Evolutionary conservation across 1,140 invertebrate species (phyloP).

Genomic region (Platyura marginata): DNA sequence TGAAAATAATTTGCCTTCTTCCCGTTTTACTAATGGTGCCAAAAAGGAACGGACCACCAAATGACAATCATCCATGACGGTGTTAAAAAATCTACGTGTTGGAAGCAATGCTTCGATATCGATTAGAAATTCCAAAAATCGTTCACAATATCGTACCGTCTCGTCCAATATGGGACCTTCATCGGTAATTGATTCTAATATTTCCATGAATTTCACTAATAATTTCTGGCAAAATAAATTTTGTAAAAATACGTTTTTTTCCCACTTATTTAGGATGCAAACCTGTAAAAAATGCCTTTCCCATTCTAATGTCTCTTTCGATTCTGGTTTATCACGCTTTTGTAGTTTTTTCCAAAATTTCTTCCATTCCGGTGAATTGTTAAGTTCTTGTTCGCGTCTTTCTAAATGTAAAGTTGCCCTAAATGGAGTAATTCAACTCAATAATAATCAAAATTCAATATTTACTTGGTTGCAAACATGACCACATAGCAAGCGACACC

Average conservation of each 20-base stretch:
- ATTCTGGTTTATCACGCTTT: conserved; percentile 60
- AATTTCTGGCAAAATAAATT: conserved; percentile 33
- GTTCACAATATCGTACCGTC: conserved; percentile 69
- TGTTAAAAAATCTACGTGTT: conserved; percentile 92
- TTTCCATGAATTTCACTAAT: conserved; percentile 77
- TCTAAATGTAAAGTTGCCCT: conserved; percentile 23
- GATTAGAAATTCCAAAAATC: conserved; percentile 90
- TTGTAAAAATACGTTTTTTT: not conserved
- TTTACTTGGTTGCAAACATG: conserved; percentile 65
- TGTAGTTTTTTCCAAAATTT: conserved; percentile 85
- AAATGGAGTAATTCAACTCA: no score
- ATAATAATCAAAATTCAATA: conserved; percentile 3
- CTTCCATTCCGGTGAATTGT: conserved; percentile 68
- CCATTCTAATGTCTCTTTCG: conserved; percentile 58
- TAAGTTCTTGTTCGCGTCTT: conserved; percentile 70
- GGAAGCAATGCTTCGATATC: conserved; percentile 90
- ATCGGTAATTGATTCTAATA: conserved; percentile 56
- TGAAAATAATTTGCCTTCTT: conserved; percentile 80
- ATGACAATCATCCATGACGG: conserved; percentile 87
- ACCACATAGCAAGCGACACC: conserved; percentile 89
- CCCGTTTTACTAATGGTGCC: conserved; percentile 48
- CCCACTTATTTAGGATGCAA: not conserved
- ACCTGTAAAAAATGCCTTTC: conserved; percentile 66
- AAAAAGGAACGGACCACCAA: conserved; percentile 79
- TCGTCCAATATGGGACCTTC: conserved; percentile 36